Evolutionary conservation across 1,140 invertebrate species (phyloP), one percentile per base, ranked within the genome.

Genomic region (Antheraea mylitta): DNA sequence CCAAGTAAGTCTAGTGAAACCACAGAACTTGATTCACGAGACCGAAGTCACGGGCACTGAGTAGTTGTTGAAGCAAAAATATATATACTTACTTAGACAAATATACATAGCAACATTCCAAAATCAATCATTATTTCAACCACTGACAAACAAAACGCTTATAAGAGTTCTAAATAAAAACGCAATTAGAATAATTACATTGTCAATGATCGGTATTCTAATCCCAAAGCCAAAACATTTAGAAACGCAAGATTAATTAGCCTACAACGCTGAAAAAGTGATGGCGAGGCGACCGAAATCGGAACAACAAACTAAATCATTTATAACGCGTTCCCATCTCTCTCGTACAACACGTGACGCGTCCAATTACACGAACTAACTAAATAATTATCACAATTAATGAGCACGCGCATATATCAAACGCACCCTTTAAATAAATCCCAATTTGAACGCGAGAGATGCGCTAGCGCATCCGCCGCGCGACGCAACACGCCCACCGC

Each of bases 371-470:
- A 78, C 75, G 60, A 76, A 85, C 86, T 81, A 89, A 91, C 87
- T 89, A 90, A 87, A 91, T 91, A 89, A 91, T 91, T 89, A 91
- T 89, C 84, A 82, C 85, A 85, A 91, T 91, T 91, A 91, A 91
- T 90, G 89, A 82, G 71, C 79, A 64, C 76, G 58, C 74, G 67
- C 86, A 90, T 91, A 87, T 85, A 75, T 91, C 87, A 91, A 70
- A 36, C 67, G 68, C 64, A 68, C 69, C 82, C 81, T 74, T 75
- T 85, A 22, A 85, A 89, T 87, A 89, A 89, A 88, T 82, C 71
- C 79, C 71, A 76, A 72, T 81, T 86, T 83, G 82, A 85, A 77
- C 76, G 70, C 71, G 63, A 73, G 69, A 77, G 70, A 65, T 71
- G 76, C 84, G 81, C 82, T 36, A 60, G 79, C 81, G 86, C 85